Percentiles rank a stretch among this genome's conserved stretches.
These are phyloP conservation scores for Epinotia demarniana DNA, from an alignment of 2,888 invertebrate species.

Conservation along the genomic window DNA sequence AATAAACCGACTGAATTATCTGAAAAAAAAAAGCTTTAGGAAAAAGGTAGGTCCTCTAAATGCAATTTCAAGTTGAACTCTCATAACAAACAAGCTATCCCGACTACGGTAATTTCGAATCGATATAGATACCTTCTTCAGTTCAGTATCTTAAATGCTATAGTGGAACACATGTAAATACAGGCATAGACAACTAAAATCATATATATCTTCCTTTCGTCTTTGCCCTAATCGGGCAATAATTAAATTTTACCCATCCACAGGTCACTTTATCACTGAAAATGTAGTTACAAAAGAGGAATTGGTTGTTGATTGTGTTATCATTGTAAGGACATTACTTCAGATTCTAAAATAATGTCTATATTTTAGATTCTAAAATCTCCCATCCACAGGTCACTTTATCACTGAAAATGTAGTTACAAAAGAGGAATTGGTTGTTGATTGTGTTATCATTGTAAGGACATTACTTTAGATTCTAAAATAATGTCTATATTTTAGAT, in stretches of 20 bases:
- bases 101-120: no score
- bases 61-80: no score
- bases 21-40: no score
- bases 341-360: constrained; percentile 5
- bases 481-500: constrained; percentile 6
- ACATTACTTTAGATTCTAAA: constrained; percentile 11
- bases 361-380: constrained; percentile 11
- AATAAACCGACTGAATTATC: constrained; percentile 19
- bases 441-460: neutral
- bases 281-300: neutral
- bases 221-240: no score
- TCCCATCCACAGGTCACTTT: constrained; percentile 13
- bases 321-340: neutral
- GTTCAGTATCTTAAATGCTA: no score
- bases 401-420: constrained; percentile 21
- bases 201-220: no score
- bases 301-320: constrained; percentile 1
- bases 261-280: constrained; percentile 28
- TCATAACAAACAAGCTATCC: no score
- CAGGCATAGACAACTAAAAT: no score
- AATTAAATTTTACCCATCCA: neutral
- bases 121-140: no score
- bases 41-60: no score
- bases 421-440: neutral
- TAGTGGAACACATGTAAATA: no score